These are phyloP conservation scores for Euplagia quadripunctaria DNA, from an alignment of 2,888 invertebrate species.

Conservation along the genomic window DNA sequence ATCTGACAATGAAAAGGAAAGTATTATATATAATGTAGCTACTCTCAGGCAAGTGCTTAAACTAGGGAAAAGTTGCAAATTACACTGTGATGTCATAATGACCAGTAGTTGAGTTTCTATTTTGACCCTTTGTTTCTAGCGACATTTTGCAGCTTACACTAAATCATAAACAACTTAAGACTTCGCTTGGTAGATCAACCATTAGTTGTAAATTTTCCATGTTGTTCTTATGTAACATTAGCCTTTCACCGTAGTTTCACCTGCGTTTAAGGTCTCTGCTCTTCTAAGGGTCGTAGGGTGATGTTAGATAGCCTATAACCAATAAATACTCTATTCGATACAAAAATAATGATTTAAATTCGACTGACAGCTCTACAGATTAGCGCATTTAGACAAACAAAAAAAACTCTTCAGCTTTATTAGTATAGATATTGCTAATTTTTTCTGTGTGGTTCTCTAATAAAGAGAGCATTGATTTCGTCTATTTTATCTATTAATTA, in stretches of 20 bases:
- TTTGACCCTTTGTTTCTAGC: conserved; percentile 16
- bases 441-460: background rate
- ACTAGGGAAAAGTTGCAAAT: conserved; percentile 14
- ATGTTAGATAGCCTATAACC: too few species aligned
- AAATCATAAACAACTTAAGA: background rate
- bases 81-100: conserved; percentile 13
- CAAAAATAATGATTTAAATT: too few species aligned
- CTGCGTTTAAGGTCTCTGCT: too few species aligned
- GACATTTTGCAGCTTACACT: conserved; percentile 11
- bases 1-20: background rate
- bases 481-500: too few species aligned
- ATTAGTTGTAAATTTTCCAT: background rate
- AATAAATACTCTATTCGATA: too few species aligned
- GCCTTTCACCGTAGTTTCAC: background rate
- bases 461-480: background rate
- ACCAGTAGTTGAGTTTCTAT: conserved; percentile 10
- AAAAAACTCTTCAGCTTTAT: too few species aligned
- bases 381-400: too few species aligned
- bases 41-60: conserved; percentile 5
- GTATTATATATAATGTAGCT: conserved; percentile 4
- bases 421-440: background rate
- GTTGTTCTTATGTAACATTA: background rate
- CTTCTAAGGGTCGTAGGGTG: too few species aligned
- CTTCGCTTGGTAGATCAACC: background rate
- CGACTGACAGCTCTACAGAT: too few species aligned